phyloP scores from a whole-genome alignment of 2,113 vertebrate species.

The Equus przewalskii region DNA sequence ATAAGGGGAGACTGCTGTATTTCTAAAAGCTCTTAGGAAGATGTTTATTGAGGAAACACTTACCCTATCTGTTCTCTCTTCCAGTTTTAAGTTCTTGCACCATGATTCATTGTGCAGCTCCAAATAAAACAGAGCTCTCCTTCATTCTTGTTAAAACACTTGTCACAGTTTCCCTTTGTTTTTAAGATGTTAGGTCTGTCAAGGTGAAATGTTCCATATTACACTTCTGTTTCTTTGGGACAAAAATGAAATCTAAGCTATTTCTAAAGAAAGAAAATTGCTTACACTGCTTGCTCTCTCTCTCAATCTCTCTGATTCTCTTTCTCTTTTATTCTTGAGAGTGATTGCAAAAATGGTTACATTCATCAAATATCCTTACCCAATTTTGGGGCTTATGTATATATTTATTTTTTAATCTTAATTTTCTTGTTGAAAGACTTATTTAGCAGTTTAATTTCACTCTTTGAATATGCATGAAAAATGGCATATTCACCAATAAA shows the following conservation, averaged over 20 bases:
- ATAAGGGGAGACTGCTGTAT: no score
- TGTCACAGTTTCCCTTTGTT: conserved; percentile 11
- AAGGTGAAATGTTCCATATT: neutral
- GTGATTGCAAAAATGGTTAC: neutral
- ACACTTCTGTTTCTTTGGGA: neutral
- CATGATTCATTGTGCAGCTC: neutral
- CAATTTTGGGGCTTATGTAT: neutral
- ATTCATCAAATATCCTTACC: neutral
- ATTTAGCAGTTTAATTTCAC: neutral
- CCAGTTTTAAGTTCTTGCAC: neutral
- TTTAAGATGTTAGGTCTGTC: conserved; percentile 22
- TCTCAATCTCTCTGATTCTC: neutral
- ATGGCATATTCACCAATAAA: neutral
- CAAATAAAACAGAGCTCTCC: neutral
- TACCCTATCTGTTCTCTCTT: neutral
- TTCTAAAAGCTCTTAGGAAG: neutral
- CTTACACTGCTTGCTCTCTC: neutral
- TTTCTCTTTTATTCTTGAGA: neutral
- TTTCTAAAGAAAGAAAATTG: conserved; percentile 4
- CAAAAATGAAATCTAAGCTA: neutral
- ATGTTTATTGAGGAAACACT: neutral
- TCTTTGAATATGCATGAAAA: conserved; percentile 30
- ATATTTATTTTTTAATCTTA: neutral
- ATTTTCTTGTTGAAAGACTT: neutral
- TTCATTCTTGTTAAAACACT: neutral